phyloP scores from a whole-genome alignment of 1,140 invertebrate species.

The Condylostylus longicornis region DNA sequence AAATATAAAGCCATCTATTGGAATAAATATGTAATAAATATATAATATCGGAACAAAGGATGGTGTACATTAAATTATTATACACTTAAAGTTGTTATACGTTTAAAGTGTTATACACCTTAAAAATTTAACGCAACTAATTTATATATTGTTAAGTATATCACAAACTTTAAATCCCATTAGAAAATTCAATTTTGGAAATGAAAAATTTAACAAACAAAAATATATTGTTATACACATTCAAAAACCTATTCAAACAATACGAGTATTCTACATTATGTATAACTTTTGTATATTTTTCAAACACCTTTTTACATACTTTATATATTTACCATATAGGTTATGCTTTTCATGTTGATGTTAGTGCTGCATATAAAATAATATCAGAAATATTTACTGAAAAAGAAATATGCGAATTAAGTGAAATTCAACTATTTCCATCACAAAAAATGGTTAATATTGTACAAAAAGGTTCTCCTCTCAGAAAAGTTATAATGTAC shows the following conservation, averaged over 20 bases:
- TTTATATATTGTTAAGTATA: no score
- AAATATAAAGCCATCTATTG: no score
- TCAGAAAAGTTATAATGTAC: constrained; percentile 43
- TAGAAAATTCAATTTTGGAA: no score
- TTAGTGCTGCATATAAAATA: constrained; percentile 42
- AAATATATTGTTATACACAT: no score
- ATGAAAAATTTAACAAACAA: no score
- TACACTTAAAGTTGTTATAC: no score
- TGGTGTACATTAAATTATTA: no score
- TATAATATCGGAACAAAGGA: no score
- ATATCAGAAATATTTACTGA: constrained; percentile 42
- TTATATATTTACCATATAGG: constrained; percentile 18
- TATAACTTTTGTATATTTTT: background rate
- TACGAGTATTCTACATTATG: background rate
- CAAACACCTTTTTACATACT: background rate
- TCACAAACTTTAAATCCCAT: no score
- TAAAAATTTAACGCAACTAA: no score
- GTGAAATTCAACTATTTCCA: constrained; percentile 40
- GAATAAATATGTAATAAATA: no score
- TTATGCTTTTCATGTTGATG: constrained; percentile 47
- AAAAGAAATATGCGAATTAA: constrained; percentile 43
- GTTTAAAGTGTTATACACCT: no score
- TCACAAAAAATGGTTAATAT: constrained; percentile 36
- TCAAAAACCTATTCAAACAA: background rate
- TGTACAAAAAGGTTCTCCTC: constrained; percentile 42